A percentile compares a stretch with the other conserved stretches of the same genome.
These are phyloP conservation scores for Urechis unicinctus DNA, from an alignment of 2,888 invertebrate species.

Conservation along the genomic window DNA sequence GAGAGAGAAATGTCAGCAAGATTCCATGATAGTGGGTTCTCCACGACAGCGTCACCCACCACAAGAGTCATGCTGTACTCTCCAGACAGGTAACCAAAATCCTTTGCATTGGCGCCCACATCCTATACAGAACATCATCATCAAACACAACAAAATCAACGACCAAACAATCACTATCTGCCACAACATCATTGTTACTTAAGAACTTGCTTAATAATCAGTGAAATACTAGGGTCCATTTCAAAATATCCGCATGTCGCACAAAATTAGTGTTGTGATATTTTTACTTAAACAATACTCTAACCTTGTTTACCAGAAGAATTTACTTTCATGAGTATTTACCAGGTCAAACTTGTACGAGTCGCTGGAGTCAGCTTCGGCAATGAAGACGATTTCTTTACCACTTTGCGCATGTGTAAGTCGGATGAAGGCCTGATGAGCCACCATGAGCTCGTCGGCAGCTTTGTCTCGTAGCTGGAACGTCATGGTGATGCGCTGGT, in stretches of 20 bases:
- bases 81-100: slow-evolving; percentile 71
- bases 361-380: slow-evolving; percentile 68
- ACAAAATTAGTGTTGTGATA: no score
- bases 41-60: slow-evolving; percentile 83
- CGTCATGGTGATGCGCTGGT: slow-evolving; percentile 80
- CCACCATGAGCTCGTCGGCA: slow-evolving; percentile 62
- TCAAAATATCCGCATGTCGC: no score
- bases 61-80: slow-evolving; percentile 75
- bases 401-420: slow-evolving; percentile 56
- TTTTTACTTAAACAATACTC: no score
- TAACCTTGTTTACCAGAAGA: no score
- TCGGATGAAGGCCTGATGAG: slow-evolving; percentile 52
- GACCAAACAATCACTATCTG: not conserved
- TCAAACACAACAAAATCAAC: not conserved
- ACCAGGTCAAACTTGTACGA: slow-evolving; percentile 86
- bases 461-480: slow-evolving; percentile 71
- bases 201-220: no score
- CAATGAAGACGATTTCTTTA: slow-evolving; percentile 89
- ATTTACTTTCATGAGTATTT: no score
- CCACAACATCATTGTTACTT: no score
- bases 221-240: no score
- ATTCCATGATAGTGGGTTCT: slow-evolving; percentile 83
- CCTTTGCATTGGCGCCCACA: slow-evolving; percentile 70
- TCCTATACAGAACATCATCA: slow-evolving; percentile 52
- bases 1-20: slow-evolving; percentile 68